phyloP scores from a whole-genome alignment of 1,140 invertebrate species.

The Brachionus rotundiformis region DNA sequence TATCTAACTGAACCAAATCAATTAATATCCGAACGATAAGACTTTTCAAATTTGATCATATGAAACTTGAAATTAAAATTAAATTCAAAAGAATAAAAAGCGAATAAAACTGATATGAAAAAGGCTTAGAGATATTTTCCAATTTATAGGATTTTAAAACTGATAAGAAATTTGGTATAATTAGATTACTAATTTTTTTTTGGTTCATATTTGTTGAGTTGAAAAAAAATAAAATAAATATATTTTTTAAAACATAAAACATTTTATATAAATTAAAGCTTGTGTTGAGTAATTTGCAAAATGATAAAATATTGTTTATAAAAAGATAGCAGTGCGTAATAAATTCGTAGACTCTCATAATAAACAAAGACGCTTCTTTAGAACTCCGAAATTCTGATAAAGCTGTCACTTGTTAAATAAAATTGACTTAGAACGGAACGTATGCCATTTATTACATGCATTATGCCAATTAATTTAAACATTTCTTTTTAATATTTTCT shows the following conservation, averaged over 20 bases:
- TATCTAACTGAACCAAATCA: constrained; percentile 7
- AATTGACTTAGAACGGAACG: no score
- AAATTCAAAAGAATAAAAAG: not conserved
- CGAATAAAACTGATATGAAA: constrained; percentile 30
- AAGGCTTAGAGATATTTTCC: constrained; percentile 6
- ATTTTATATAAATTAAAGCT: constrained; percentile 3
- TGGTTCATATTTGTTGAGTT: constrained; percentile 11
- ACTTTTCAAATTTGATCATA: constrained; percentile 12
- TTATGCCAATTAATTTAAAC: not conserved
- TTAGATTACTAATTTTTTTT: constrained; percentile 5
- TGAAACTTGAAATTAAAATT: constrained; percentile 24
- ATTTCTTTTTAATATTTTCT: not conserved
- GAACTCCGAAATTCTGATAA: not conserved
- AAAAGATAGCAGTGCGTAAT: not conserved
- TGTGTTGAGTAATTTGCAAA: not conserved
- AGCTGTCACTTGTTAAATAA: not conserved
- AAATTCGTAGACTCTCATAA: not conserved
- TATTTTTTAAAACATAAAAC: constrained; percentile 3
- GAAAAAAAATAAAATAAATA: constrained; percentile 28
- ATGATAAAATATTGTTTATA: not conserved
- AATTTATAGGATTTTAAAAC: not conserved
- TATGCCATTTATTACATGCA: not conserved
- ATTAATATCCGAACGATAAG: not conserved
- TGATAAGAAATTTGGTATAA: constrained; percentile 38
- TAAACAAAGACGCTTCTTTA: not conserved